These are phyloP conservation scores for Pristionchus mayeri DNA, from an alignment of 2,888 invertebrate species.

Conservation along the genomic window DNA sequence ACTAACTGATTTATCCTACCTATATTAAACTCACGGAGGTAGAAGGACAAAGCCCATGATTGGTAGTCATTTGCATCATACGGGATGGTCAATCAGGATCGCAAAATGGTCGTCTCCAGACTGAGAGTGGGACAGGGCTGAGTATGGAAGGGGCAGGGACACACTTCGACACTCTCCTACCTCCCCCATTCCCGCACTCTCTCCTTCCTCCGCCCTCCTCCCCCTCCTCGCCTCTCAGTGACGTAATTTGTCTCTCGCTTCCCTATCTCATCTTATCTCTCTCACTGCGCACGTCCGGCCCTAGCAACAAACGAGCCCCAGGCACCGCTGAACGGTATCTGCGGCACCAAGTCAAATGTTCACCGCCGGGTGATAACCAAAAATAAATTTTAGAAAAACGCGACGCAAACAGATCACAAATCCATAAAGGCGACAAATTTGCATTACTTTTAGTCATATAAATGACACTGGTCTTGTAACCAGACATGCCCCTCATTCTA, in stretches of 20 bases:
- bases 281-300: slow-evolving; percentile 10
- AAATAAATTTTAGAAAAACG: no score
- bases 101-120: background rate
- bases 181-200: slow-evolving; percentile 5
- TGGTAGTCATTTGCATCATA: slow-evolving; percentile 2
- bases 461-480: background rate
- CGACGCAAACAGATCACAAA: background rate
- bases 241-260: slow-evolving; percentile 30
- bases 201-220: background rate
- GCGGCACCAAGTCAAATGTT: no score
- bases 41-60: background rate
- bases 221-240: background rate
- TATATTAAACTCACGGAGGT: slow-evolving; percentile 7
- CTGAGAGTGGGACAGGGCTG: background rate
- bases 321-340: background rate
- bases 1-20: background rate
- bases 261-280: slow-evolving; percentile 43
- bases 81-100: background rate
- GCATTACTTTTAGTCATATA: background rate
- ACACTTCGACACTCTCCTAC: background rate
- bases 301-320: slow-evolving; percentile 17
- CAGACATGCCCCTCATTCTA: background rate
- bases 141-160: background rate
- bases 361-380: no score
- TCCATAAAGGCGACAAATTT: background rate